Evolutionary conservation across 2,888 invertebrate species (phyloP).

Genomic region (Chaetogeoica ovagalla): DNA sequence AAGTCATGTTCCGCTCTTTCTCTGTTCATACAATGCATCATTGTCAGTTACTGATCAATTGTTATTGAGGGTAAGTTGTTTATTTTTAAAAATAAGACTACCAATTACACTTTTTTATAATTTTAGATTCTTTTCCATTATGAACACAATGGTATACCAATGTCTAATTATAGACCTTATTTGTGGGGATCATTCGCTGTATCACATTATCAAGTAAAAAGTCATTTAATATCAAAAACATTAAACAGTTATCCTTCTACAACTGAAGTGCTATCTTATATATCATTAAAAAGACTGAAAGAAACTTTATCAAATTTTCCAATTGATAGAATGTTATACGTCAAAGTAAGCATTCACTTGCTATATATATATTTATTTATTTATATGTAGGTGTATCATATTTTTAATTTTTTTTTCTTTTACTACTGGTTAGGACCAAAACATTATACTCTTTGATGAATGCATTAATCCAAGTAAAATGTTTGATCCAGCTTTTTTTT

Average conservation of each 20-base stretch:
- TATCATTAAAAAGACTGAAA: conserved; percentile 48
- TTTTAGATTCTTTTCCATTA: conserved; percentile 68
- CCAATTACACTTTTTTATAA: conserved; percentile 58
- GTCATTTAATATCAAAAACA: conserved; percentile 56
- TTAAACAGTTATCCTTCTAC: conserved; percentile 54
- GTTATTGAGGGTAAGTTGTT: conserved; percentile 62
- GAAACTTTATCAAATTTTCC: conserved; percentile 53
- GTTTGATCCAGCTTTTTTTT: conserved; percentile 82
- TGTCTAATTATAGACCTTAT: conserved; percentile 74
- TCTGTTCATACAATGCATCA: conserved; percentile 79
- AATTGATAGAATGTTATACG: conserved; percentile 56
- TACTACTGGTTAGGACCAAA: conserved; percentile 20
- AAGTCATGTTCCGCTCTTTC: conserved; percentile 73
- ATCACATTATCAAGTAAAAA: conserved; percentile 70
- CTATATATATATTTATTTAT: too few species aligned
- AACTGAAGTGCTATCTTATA: conserved; percentile 52
- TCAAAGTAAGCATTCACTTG: conserved; percentile 52
- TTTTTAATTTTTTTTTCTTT: not conserved
- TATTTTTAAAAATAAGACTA: not conserved
- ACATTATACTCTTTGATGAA: not conserved
- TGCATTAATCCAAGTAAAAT: conserved; percentile 59
- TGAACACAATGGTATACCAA: conserved; percentile 69
- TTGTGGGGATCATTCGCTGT: conserved; percentile 83
- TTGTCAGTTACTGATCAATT: conserved; percentile 71
- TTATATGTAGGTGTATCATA: not conserved